phyloP scores from a whole-genome alignment of 1,140 invertebrate genomes.

The Drosophila pseudoobscura region DNA sequence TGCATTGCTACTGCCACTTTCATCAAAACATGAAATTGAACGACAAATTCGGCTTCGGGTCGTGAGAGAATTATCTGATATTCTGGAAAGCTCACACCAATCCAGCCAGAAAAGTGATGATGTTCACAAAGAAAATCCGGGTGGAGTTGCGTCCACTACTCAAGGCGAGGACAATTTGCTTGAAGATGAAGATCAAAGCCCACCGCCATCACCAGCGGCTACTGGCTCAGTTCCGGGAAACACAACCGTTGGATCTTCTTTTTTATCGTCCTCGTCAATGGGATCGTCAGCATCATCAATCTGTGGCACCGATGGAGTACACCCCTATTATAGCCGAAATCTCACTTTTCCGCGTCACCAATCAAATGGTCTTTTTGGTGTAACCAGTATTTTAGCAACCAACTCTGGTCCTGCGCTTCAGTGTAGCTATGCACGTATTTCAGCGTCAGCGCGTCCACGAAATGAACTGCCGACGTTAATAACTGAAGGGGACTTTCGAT shows the following conservation, averaged over 20 bases:
- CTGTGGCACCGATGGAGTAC: slow-evolving; percentile 49
- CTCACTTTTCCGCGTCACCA: slow-evolving; percentile 87
- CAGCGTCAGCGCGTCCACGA: slow-evolving; percentile 75
- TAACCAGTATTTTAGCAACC: slow-evolving; percentile 45
- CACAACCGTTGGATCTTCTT: slow-evolving; percentile 48
- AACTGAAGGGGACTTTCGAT: slow-evolving; percentile 85
- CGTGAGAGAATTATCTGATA: slow-evolving; percentile 95
- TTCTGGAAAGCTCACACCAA: slow-evolving; percentile 86
- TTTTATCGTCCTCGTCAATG: slow-evolving; percentile 58
- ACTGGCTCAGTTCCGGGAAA: slow-evolving; percentile 55
- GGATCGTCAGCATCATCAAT: slow-evolving; percentile 69
- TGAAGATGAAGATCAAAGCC: slow-evolving; percentile 69
- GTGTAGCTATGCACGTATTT: slow-evolving; percentile 66
- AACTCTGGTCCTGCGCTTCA: slow-evolving; percentile 50
- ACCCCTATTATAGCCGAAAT: slow-evolving; percentile 83
- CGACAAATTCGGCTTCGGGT: slow-evolving; percentile 93
- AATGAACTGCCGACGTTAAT: slow-evolving; percentile 87
- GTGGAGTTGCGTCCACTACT: slow-evolving; percentile 25
- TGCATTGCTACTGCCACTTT: slow-evolving; percentile 89
- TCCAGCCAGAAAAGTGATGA: slow-evolving; percentile 39
- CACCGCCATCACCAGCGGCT: slow-evolving; percentile 77
- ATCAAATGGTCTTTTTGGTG: slow-evolving; percentile 62
- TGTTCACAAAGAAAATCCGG: slow-evolving; percentile 33
- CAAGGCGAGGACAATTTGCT: slow-evolving; percentile 51
- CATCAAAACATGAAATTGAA: slow-evolving; percentile 90